Base-by-base conservation (phyloP, 1,140 invertebrate species). In the Achatina immaculata region DNA sequence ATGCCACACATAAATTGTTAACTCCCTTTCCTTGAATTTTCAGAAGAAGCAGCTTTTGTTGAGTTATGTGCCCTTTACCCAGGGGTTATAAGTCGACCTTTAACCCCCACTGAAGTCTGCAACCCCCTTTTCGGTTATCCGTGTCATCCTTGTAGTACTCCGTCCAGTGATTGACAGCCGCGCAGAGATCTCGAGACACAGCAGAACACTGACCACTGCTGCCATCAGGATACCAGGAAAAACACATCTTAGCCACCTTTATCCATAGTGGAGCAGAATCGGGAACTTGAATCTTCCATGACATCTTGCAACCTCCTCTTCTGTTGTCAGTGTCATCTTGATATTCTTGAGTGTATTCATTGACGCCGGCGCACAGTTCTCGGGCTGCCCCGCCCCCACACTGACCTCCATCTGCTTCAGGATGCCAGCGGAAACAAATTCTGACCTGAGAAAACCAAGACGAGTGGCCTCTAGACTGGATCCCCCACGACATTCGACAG, bases 111-210 rank as follows among this genome's bases (percentile, higher is more conserved):
- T 78, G 77, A 65, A 81, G 68, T 28, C 65, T 38, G 58, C 82
- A 84, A 0, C 83, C 83, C 2, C 81, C 81, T 3, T 31, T 36
- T 14, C 81, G 58, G 28, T 73, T 58, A 51, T 84, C 83, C 1
- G 81, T 84, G 77, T 84, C 83, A 55, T 84, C 83, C 16, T 81
- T 31, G 81, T 84, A 84, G 65, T 80, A 80, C 31, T 45, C 69
- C 2, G 83, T 84, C 78, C 78, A 84, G 14, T 72, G 14, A 76
- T 82, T 81, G 78, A 72, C 78, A 21, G 9, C 28, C 21, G 83
- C 83, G 31, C 83, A 84, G 0, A 84, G 74, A 31, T 79, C 45
- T 38, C 78, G 42, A 11, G 72, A 45, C 2, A 38, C 14, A 21
- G 68, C 80, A 0, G 81, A 76, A 31, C 83, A 84, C 74, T 84